Evolutionary conservation across 2,888 invertebrate species (phyloP).

Genomic region (Hyles lineata): DNA sequence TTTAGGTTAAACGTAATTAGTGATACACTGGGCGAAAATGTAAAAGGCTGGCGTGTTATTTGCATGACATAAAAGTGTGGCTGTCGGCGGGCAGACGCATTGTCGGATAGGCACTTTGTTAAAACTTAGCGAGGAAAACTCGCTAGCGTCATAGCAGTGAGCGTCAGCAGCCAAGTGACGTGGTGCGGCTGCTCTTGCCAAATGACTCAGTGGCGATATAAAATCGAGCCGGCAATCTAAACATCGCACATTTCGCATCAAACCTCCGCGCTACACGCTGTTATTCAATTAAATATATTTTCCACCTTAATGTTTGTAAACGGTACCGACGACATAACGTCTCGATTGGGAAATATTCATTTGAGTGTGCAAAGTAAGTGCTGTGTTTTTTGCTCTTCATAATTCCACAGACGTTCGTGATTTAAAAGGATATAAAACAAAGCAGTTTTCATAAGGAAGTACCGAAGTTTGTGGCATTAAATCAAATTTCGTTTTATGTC

Average conservation of each 20-base stretch:
- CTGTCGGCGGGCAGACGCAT: conserved; percentile 34
- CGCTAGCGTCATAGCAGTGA: conserved; percentile 62
- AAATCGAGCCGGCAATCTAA: conserved; percentile 60
- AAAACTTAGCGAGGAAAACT: conserved; percentile 40
- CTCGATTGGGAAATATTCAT: conserved; percentile 67
- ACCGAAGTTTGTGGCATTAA: neutral
- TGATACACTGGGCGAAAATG: neutral
- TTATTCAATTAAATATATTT: conserved; percentile 35
- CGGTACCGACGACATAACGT: conserved; percentile 68
- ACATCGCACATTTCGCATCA: conserved; percentile 63
- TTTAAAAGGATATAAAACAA: conserved; percentile 25
- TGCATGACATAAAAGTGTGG: neutral
- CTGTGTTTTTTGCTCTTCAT: conserved; percentile 31
- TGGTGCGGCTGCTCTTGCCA: conserved; percentile 69
- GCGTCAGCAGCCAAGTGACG: conserved; percentile 73
- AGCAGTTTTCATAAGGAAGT: conserved; percentile 16
- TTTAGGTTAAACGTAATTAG: neutral
- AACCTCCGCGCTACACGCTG: conserved; percentile 47
- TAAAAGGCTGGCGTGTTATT: neutral
- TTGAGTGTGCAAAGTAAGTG: conserved; percentile 70
- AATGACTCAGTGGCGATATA: conserved; percentile 76
- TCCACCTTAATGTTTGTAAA: conserved; percentile 71
- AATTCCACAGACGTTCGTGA: neutral
- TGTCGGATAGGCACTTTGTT: conserved; percentile 34
- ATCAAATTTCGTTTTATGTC: conserved; percentile 26